phyloP scores from a whole-genome alignment of 2,113 vertebrate genomes.

The Pionites leucogaster region DNA sequence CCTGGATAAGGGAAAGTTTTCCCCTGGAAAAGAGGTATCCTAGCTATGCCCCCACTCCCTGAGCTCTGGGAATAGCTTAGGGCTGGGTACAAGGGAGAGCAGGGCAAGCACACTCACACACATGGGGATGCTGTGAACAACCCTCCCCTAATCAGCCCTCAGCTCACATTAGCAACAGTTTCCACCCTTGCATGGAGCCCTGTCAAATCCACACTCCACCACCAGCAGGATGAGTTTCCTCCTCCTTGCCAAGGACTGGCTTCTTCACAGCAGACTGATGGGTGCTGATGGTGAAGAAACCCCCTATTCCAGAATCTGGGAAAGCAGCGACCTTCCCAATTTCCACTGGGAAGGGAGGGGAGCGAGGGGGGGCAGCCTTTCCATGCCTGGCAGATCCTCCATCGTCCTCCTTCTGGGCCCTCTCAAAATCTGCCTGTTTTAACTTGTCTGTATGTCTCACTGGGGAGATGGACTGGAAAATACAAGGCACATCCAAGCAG shows the following conservation, averaged over 20 bases:
- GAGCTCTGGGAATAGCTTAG: background rate
- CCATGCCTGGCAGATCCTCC: background rate
- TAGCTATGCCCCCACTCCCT: accelerated
- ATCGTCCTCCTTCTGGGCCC: background rate
- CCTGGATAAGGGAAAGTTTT: background rate
- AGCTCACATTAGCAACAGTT: constrained; percentile 11
- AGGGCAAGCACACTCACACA: background rate
- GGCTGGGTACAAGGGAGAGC: background rate
- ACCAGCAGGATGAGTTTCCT: background rate
- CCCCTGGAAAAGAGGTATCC: background rate
- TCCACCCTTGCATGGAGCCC: background rate
- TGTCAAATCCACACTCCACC: background rate
- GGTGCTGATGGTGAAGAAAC: background rate
- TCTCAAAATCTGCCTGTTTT: constrained; percentile 50
- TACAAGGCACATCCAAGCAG: constrained; percentile 54
- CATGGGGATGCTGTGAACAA: background rate
- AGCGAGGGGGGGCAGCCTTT: background rate
- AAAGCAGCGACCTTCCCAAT: background rate
- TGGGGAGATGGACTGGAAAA: constrained; percentile 62
- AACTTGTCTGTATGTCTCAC: constrained; percentile 48
- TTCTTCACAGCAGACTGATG: accelerated
- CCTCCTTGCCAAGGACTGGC: accelerated
- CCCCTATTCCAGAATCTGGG: background rate
- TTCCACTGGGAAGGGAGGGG: background rate
- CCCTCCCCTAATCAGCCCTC: background rate